Percentiles rank a stretch among this genome's conserved stretches.
phyloP scores from a whole-genome alignment of 1,140 invertebrate genomes.

The Apis laboriosa region DNA sequence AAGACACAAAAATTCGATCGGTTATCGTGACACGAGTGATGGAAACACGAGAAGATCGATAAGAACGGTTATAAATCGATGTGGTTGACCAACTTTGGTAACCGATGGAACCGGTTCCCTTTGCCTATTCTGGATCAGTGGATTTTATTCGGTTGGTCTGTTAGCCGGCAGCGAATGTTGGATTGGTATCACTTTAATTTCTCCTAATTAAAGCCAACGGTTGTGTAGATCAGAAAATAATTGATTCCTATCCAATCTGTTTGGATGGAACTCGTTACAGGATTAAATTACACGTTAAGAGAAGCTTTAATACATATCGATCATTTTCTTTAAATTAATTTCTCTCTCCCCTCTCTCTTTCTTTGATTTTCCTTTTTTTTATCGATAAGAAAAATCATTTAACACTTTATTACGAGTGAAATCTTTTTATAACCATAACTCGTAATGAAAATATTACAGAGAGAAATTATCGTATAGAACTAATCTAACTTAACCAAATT shows the following conservation, averaged over 20 bases:
- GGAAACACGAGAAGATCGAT: not conserved
- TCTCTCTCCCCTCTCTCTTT: not conserved
- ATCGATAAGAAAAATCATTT: no score
- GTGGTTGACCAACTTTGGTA: not conserved
- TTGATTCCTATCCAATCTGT: not conserved
- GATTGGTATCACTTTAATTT: constrained; percentile 5
- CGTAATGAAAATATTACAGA: no score
- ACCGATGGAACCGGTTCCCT: constrained; percentile 30
- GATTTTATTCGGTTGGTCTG: constrained; percentile 4
- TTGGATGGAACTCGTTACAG: not conserved
- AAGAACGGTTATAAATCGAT: not conserved
- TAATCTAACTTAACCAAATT: no score
- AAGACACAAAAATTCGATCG: not conserved
- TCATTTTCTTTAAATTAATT: not conserved
- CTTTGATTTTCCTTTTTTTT: no score
- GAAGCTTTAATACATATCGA: no score
- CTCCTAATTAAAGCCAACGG: not conserved
- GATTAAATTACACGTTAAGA: not conserved
- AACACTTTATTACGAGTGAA: no score
- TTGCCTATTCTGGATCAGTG: not conserved
- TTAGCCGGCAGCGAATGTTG: not conserved
- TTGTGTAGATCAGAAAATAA: not conserved
- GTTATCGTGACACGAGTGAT: not conserved
- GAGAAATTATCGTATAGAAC: no score
- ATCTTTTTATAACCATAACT: no score